Evolutionary conservation across 2,113 vertebrate species (phyloP).

Genomic region (Peucedramus taeniatus): DNA sequence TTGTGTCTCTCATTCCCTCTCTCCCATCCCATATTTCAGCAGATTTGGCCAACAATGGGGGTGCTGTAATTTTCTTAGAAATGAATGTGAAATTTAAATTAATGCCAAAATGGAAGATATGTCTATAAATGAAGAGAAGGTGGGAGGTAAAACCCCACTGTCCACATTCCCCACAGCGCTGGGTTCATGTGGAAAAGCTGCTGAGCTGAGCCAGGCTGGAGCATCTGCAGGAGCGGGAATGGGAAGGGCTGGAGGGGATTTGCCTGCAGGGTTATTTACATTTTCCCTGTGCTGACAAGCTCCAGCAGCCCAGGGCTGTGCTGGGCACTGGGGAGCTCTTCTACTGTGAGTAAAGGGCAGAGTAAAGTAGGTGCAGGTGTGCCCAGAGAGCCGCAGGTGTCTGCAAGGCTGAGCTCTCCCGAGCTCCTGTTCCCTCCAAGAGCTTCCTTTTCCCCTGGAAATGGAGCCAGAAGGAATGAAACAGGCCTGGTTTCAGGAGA

Average conservation of each 20-base stretch:
- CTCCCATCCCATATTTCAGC: not conserved
- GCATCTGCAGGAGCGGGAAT: not conserved
- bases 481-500: not conserved
- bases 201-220: not conserved
- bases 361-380: accelerated
- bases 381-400: not conserved
- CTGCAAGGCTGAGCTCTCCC: not conserved
- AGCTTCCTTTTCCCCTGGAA: not conserved
- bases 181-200: not conserved
- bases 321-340: not conserved
- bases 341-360: accelerated
- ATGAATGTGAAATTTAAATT: constrained; percentile 59
- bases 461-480: not conserved
- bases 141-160: not conserved
- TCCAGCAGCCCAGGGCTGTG: not conserved
- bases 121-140: constrained; percentile 32
- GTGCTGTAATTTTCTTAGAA: constrained; percentile 46
- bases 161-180: accelerated
- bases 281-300: not conserved
- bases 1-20: not conserved
- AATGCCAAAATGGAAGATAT: constrained; percentile 31
- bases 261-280: not conserved
- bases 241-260: not conserved
- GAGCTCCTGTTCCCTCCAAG: not conserved
- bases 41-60: not conserved